Percentiles rank a stretch among this genome's conserved stretches.
Conservation (phyloP, 2,797 vertebrate species). For the Danio kyathit region DNA sequence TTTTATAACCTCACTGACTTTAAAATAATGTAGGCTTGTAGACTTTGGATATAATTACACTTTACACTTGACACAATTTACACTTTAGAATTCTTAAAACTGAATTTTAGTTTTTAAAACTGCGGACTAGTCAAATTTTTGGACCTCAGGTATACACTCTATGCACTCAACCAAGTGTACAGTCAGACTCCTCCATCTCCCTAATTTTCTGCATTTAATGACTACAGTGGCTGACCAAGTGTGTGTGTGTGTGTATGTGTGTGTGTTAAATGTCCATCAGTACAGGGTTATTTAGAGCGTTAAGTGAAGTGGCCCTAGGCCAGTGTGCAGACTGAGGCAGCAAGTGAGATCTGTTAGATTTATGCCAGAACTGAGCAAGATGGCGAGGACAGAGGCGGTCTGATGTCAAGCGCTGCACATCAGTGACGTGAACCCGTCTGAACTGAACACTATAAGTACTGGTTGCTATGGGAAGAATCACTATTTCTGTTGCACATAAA, state of each 20-base stretch:
- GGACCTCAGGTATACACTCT: not conserved
- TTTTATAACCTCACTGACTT: too few species aligned
- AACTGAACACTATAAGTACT: not conserved
- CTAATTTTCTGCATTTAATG: slow-evolving; percentile 7
- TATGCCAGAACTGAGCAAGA: slow-evolving; percentile 35
- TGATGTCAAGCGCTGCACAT: slow-evolving; percentile 13
- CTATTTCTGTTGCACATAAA: not conserved
- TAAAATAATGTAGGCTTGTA: too few species aligned
- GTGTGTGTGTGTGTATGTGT: not conserved
- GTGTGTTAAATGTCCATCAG: slow-evolving; percentile 39
- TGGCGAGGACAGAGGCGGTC: slow-evolving; percentile 19
- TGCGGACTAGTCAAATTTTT: not conserved
- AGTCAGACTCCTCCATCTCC: not conserved
- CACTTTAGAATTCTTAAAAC: not conserved
- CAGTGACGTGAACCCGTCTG: slow-evolving; percentile 9
- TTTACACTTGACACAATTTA: too few species aligned
- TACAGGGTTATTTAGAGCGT: slow-evolving; percentile 75
- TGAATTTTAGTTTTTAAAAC: not conserved
- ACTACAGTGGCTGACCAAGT: slow-evolving; percentile 18
- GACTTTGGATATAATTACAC: too few species aligned
- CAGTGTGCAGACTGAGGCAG: slow-evolving; percentile 57
- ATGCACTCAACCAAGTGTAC: not conserved
- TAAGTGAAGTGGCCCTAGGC: slow-evolving; percentile 74
- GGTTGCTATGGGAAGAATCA: slow-evolving; percentile 4
- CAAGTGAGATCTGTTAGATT: slow-evolving; percentile 42